A percentile compares a stretch with the other conserved stretches of the same genome.
Conservation (phyloP, 2,797 vertebrate species). For the Coranthus polyacanthus region DNA sequence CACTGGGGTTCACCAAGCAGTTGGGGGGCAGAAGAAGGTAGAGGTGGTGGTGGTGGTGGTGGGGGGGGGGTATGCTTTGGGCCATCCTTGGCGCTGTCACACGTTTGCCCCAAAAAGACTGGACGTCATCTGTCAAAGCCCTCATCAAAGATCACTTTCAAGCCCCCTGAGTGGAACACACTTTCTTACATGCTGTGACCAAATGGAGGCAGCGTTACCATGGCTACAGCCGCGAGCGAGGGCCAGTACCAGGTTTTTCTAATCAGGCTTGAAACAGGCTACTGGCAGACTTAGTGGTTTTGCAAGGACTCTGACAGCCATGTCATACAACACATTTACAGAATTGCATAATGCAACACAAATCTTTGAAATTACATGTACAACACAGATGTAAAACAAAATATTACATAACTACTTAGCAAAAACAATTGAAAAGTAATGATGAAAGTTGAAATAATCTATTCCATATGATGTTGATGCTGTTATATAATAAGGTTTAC, state of each 20-base stretch:
- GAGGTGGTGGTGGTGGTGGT: conserved; percentile 14
- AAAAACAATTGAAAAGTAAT: conserved; percentile 47
- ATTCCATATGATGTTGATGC: conserved; percentile 39
- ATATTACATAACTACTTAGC: conserved; percentile 55
- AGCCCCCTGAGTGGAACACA: conserved; percentile 50
- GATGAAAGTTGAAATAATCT: conserved; percentile 46
- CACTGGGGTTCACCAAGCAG: conserved; percentile 82
- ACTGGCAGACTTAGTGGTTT: conserved; percentile 61
- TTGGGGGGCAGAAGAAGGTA: conserved; percentile 65
- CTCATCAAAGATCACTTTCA: conserved; percentile 78
- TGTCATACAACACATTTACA: conserved; percentile 70
- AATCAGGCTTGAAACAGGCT: conserved; percentile 69
- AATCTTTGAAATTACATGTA: conserved; percentile 51
- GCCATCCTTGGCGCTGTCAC: conserved; percentile 53
- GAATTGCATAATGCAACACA: conserved; percentile 69
- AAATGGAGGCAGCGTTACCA: conserved; percentile 72
- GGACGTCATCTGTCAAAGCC: conserved; percentile 80
- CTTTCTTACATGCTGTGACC: conserved; percentile 78
- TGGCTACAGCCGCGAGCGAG: conserved; percentile 50
- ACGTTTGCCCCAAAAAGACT: conserved; percentile 39
- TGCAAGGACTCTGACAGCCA: conserved; percentile 64
- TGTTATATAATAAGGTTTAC: conserved; percentile 45
- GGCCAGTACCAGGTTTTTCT: conserved; percentile 71
- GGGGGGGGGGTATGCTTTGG: conserved; percentile 32
- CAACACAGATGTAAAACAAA: conserved; percentile 50